Evolutionary conservation across 2,888 invertebrate genomes (phyloP).

Genomic region (Notocelia uddmanniana): DNA sequence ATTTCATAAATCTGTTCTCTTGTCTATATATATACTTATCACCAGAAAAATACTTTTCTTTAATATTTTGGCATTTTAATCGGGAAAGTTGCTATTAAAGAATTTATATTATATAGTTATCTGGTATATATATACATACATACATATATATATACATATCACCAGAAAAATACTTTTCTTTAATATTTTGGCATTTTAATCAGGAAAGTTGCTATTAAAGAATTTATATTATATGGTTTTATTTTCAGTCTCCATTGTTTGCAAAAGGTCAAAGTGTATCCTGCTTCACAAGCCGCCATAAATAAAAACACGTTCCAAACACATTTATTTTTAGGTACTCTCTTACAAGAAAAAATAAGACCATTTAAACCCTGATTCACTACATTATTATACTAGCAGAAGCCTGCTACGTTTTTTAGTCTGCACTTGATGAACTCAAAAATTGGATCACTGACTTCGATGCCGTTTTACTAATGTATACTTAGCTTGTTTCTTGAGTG

Average conservation of each 20-base stretch:
- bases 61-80: conserved; percentile 25
- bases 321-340: not conserved
- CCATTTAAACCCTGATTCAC: not conserved
- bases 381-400: not conserved
- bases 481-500: too few species aligned
- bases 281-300: conserved; percentile 26
- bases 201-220: conserved; percentile 29
- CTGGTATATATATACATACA: too few species aligned
- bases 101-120: too few species aligned
- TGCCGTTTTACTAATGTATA: not conserved
- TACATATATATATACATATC: too few species aligned
- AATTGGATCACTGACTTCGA: not conserved
- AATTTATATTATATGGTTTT: conserved; percentile 27
- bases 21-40: too few species aligned
- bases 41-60: not conserved
- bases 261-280: conserved; percentile 33
- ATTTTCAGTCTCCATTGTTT: conserved; percentile 14
- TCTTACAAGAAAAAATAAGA: not conserved
- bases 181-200: conserved; percentile 25
- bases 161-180: not conserved
- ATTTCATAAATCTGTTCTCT: too few species aligned
- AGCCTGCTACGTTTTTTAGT: not conserved
- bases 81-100: conserved; percentile 20
- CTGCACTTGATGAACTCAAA: not conserved
- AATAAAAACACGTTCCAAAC: conserved; percentile 26